Percentiles rank a stretch among this genome's conserved stretches.
Evolutionary conservation across 2,888 invertebrate genomes (phyloP).

Genomic region (Eilema griseolum): DNA sequence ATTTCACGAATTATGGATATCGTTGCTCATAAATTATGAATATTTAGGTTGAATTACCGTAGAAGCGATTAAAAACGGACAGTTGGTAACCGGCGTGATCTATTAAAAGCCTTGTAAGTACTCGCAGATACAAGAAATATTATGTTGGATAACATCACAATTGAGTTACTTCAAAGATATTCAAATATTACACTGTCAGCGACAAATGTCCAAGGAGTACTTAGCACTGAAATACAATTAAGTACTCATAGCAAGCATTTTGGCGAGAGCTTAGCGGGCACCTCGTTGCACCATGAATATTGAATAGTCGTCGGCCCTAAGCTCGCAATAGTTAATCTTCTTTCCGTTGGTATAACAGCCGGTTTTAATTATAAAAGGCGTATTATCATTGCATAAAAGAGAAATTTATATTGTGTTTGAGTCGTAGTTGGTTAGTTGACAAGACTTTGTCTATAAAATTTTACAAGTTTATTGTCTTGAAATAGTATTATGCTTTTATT

Average conservation of each 20-base stretch:
- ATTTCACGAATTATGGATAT: not conserved
- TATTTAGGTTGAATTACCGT: not conserved
- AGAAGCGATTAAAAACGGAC: not conserved
- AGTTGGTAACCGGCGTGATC: not conserved
- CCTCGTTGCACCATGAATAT: constrained; percentile 58
- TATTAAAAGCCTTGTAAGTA: not conserved
- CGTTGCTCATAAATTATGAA: not conserved
- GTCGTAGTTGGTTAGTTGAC: constrained; percentile 15
- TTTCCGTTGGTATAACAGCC: constrained; percentile 59
- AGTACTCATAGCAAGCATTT: constrained; percentile 50
- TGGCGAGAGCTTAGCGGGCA: constrained; percentile 58
- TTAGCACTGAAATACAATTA: constrained; percentile 43
- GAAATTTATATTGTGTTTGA: constrained; percentile 25
- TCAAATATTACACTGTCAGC: not conserved
- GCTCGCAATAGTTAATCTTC: constrained; percentile 66
- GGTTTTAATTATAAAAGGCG: constrained; percentile 60
- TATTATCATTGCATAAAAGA: constrained; percentile 36
- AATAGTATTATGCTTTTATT: not conserved
- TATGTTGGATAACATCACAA: not conserved
- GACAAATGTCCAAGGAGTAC: constrained; percentile 10
- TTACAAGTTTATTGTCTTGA: not conserved
- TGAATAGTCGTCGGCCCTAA: constrained; percentile 56
- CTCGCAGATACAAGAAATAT: not conserved
- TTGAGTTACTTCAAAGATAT: not conserved
- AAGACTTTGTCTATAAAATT: not conserved